phyloP scores from a whole-genome alignment of 64 coral and sea anemone species.

The Porites australiensis region DNA sequence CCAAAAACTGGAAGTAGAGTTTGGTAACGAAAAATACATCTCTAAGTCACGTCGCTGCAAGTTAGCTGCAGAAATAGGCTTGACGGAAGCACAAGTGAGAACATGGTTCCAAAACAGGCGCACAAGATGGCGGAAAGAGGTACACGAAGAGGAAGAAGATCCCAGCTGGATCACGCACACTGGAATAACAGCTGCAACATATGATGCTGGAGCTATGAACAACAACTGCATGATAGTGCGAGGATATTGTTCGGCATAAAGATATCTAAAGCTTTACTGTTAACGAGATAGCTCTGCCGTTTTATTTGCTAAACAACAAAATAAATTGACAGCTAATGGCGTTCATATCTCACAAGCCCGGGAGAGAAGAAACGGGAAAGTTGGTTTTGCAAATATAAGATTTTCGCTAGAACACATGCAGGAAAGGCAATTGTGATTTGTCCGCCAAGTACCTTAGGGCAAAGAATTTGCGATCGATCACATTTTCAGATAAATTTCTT shows the following conservation, averaged over 20 bases:
- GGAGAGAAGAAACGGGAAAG: no score
- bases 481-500: no score
- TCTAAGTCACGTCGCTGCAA: conserved; percentile 78
- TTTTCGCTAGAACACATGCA: no score
- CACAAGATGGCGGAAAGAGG: conserved; percentile 89
- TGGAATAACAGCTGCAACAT: conserved; percentile 43
- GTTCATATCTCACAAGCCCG: no score
- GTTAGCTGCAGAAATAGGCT: conserved; percentile 76
- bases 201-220: conserved; percentile 19
- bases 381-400: no score
- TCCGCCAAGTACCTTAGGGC: no score
- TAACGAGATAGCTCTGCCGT: no score
- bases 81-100: conserved; percentile 81
- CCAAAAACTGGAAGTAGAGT: conserved; percentile 81
- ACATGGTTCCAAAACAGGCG: conserved; percentile 91
- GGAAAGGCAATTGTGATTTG: no score
- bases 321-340: no score
- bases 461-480: no score
- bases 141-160: conserved; percentile 61
- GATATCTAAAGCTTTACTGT: background rate
- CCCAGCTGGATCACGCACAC: conserved; percentile 62
- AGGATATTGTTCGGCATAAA: conserved; percentile 64
- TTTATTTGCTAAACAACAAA: no score
- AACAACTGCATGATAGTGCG: conserved; percentile 74
- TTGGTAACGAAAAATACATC: conserved; percentile 84